Evolutionary conservation across 2,113 vertebrate species (phyloP), one percentile per base, ranked within the genome.

Genomic region (Bos javanicus): DNA sequence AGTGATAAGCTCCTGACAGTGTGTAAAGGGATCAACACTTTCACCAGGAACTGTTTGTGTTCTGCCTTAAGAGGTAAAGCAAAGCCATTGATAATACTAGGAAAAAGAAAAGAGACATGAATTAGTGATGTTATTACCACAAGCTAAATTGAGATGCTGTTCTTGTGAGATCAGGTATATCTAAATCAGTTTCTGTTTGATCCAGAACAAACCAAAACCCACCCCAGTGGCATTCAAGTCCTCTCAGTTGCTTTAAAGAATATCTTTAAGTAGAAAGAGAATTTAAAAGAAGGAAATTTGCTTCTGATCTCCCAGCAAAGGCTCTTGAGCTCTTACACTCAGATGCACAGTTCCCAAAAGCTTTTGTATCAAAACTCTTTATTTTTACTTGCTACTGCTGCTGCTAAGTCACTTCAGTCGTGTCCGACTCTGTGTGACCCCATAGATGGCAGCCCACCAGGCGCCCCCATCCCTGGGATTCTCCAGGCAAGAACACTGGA

Each of bases 81-180:
- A 97, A 99, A 99, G 98, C 99, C 99, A 99, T 99, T 99, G 99
- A 99, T 99, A 99, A 99, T 99, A 99, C 99, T 99, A 98, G 96
- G 98, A 98, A 98, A 88, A 8, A 98, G 76, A 98, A 97, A 82
- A 98, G 52, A 98, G 98, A 95, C 48, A 83, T 10, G 30, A 91
- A 85, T 99, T 97, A 98, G 97, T 91, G 92, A 94, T 43, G 93
- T 19, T 43, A 92, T 26, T 54, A 96, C 56, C 64, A 97, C 78
- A 95, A 87, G 50, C 10, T 71, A 67, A 88, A 43, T 4, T 21
- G 17, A 87, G 87, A 91, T 60, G 82, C 56, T 80, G 14, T 71
- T 82, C 59, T 39, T 52, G 2, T 48, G 60, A 96, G 50, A 67
- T n/a, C 82, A 59, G 25, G 33, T 95, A 96, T 82, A 52, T 84